phyloP scores from a whole-genome alignment of 2,888 invertebrate genomes.

The Trachelus stipa region DNA sequence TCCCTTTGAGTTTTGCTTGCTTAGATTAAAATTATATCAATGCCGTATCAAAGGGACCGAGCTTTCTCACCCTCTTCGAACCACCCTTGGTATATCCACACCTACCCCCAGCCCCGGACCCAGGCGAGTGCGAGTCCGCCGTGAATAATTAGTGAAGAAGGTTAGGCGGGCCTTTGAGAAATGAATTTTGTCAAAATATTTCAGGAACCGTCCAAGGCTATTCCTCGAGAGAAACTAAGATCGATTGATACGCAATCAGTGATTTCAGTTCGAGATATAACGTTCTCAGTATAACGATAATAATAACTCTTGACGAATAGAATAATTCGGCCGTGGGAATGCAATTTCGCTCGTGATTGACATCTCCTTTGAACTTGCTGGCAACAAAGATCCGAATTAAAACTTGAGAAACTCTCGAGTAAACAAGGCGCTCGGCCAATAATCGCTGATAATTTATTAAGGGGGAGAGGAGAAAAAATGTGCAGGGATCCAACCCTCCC shows the following conservation, averaged over 20 bases:
- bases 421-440: conserved; percentile 44
- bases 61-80: conserved; percentile 9
- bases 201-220: neutral
- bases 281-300: neutral
- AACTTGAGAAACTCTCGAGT: conserved; percentile 21
- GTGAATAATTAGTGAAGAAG: neutral
- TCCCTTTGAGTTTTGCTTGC: conserved; percentile 54
- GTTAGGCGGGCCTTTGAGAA: neutral
- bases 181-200: neutral
- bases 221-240: neutral
- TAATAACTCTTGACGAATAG: neutral
- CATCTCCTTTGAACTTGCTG: conserved; percentile 11
- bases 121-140: neutral
- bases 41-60: conserved; percentile 47
- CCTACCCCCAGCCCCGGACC: neutral
- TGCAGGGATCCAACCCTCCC: conserved; percentile 19
- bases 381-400: conserved; percentile 13
- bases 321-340: conserved; percentile 13
- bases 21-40: conserved; percentile 57
- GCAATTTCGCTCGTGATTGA: conserved; percentile 23
- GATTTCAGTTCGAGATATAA: neutral
- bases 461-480: conserved; percentile 30
- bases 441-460: conserved; percentile 55
- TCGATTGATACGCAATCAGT: neutral
- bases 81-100: neutral